Evolutionary conservation across 2,888 invertebrate genomes (phyloP), one percentile per base, ranked within the genome.

Genomic region (Marronus borbonicus): DNA sequence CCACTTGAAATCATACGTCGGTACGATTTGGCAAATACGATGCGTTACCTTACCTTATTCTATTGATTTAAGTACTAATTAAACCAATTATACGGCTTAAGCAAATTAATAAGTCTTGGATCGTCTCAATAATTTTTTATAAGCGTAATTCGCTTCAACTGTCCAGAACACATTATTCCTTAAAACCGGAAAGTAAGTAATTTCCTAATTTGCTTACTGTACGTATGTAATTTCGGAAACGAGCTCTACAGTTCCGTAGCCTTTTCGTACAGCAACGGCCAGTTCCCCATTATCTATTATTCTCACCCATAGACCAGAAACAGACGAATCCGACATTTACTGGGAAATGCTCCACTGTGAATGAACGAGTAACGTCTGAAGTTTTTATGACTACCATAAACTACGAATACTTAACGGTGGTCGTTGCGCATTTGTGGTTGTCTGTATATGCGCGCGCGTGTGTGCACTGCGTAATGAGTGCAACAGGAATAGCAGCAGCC

Each of bases 341-440:
- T 66, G 66, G 58, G 66, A 76, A 66, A 76, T 68, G 66, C 62
- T 76, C 76, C n/a, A 44, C 66, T 55, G 68, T 76, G 76, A 76
- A 76, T 66, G 76, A 68, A 74, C 66, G 76, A 66, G 28, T 76
- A 68, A 58, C 65, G 66, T 66, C 76, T 76, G 76, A 68, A 68
- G 66, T 64, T 76, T 76, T 76, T 76, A 76, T 76, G 76, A 58
- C 44, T 24, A 76, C 76, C 76, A 76, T 76, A 76, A 76, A 76
- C 76, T 76, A 76, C 68, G 66, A 17, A 76, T 76, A 66, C 76
- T 76, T 76, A 76, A 68, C 76, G 76, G 76, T 68, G 76, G 76
- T 76, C 55, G 66, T 55, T 44, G 76, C 60, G 60, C 72, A 74
- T 60, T 74, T 74, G 72, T 60, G 72, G 72, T 74, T 49, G 62